Evolutionary conservation across 2,888 invertebrate genomes (phyloP), one percentile per base, ranked within the genome.

Genomic region (Drosophila merina): DNA sequence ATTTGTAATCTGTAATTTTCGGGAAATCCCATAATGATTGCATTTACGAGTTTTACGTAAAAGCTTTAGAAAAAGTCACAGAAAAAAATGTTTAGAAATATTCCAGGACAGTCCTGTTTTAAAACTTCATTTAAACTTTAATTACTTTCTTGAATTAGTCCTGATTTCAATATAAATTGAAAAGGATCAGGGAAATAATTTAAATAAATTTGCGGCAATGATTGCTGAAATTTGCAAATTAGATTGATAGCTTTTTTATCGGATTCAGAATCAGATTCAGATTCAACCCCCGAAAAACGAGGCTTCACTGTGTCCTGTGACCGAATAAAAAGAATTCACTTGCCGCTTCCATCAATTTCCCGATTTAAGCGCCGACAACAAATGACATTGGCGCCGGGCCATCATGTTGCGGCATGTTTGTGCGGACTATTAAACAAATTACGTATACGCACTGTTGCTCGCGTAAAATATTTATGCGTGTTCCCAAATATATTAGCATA

Each of bases 391-490:
- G 76, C 83, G 83, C 57, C 71, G 57, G 76, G 67, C 25, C 66
- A 63, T 64, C 66, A 30, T 63, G 68, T 82, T 55, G 72, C 49
- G 75, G 12, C 42, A 62, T 67, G 66, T 68, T 77, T 77, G 80
- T 83, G 80, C 60, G 84, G 77, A 56, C 81, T 82, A 81, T 82
- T 82, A 76, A 78, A 56, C 74, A 86, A 76, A 85, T 86, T 76
- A 68, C 85, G 79, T 78, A 82, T 82, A 84, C 81, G 81, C 87
- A 70, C 87, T 72, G 87, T 74, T 86, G 87, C 68, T 60, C 76
- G 67, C 76, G 67, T 81, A 66, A 82, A 82, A 84, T 81, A 87
- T 87, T 87, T 76, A 87, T 87, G 87, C 69, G 52, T 75, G 51
- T 62, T 74, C 67, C 62, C 20, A 54, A 80, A 72, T 73, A 59